Conservation (phyloP, 2,888 invertebrate genomes). For the Pterostichus madidus region DNA sequence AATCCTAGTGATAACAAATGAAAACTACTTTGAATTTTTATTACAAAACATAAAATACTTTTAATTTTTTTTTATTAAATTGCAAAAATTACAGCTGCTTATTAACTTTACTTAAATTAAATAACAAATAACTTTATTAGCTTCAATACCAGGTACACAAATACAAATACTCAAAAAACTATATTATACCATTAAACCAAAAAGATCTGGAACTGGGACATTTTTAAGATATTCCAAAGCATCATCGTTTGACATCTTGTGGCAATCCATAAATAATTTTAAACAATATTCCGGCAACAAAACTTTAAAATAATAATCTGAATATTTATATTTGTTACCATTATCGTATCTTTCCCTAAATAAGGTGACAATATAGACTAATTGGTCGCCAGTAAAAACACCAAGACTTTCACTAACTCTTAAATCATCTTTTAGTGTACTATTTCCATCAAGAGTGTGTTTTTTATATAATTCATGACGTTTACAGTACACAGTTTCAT, state of each 20-base stretch:
- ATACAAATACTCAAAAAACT: background rate
- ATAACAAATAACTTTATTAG: background rate
- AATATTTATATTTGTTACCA: conserved; percentile 68
- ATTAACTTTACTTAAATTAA: background rate
- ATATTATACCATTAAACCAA: conserved; percentile 25
- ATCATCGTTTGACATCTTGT: conserved; percentile 71
- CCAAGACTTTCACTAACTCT: conserved; percentile 72
- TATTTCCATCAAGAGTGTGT: conserved; percentile 49
- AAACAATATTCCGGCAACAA: conserved; percentile 73
- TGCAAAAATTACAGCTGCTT: background rate
- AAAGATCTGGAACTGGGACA: conserved; percentile 69
- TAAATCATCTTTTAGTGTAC: conserved; percentile 69
- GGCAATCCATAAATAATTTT: conserved; percentile 73
- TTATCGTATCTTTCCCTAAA: conserved; percentile 71
- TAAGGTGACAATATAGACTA: conserved; percentile 70
- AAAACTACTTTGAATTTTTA: background rate
- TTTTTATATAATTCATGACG: conserved; percentile 68
- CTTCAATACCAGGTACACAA: background rate
- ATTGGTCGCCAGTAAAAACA: conserved; percentile 72
- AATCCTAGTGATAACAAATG: background rate
- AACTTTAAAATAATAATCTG: conserved; percentile 73
- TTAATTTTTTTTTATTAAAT: too few species aligned
- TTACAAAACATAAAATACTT: background rate
- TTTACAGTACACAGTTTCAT: conserved; percentile 62
- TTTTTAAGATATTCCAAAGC: conserved; percentile 71